phyloP scores from a whole-genome alignment of 1,140 invertebrate genomes.

The Pogonomyrmex californicus region DNA sequence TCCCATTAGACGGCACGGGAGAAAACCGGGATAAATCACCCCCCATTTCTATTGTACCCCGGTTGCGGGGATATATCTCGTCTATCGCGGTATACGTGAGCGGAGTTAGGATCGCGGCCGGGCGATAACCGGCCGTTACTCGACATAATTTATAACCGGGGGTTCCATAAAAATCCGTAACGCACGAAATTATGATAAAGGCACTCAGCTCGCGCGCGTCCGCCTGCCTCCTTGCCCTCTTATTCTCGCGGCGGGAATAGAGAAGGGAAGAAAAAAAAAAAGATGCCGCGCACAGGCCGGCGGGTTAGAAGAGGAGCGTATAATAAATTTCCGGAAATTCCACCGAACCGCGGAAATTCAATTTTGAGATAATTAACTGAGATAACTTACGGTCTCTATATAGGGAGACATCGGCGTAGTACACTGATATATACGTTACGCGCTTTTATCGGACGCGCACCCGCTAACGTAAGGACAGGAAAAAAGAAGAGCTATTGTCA shows the following conservation, averaged over 20 bases:
- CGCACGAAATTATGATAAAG: conserved; percentile 55
- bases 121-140: conserved; percentile 59
- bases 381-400: conserved; percentile 63
- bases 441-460: conserved; percentile 53
- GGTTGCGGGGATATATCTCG: conserved; percentile 57
- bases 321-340: conserved; percentile 64
- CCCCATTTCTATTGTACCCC: conserved; percentile 58
- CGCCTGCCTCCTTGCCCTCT: not conserved
- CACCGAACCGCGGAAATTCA: conserved; percentile 56
- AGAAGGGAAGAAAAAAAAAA: not conserved
- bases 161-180: conserved; percentile 57
- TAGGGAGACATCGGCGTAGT: conserved; percentile 40
- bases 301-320: conserved; percentile 23
- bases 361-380: conserved; percentile 64
- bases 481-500: conserved; percentile 38
- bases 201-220: not conserved
- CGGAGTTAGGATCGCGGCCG: conserved; percentile 47
- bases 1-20: conserved; percentile 53
- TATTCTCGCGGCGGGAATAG: conserved; percentile 10
- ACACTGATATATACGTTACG: conserved; percentile 63
- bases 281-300: not conserved
- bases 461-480: conserved; percentile 45
- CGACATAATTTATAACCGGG: conserved; percentile 39
- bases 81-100: conserved; percentile 64
- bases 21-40: conserved; percentile 69